Percentiles rank a stretch among this genome's conserved stretches.
These are phyloP conservation scores for Phasianus colchicus DNA, from an alignment of 2,113 vertebrate genomes.

Conservation along the genomic window DNA sequence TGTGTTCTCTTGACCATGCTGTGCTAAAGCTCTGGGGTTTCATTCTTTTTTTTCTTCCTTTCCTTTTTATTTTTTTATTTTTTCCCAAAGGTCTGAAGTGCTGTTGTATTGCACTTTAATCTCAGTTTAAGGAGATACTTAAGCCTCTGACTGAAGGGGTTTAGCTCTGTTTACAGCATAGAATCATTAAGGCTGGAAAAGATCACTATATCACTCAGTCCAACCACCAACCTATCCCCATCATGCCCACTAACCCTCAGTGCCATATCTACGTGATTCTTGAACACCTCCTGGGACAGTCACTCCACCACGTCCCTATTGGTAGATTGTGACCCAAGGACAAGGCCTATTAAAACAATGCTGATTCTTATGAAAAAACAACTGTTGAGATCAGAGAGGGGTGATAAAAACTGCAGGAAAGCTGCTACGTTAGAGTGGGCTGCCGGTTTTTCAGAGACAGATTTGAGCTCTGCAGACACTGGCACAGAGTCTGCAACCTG, in stretches of 20 bases:
- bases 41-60: not conserved
- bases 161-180: not conserved
- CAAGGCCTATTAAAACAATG: not conserved
- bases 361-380: not conserved
- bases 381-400: not conserved
- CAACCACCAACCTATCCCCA: no score
- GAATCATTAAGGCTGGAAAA: no score
- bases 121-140: not conserved
- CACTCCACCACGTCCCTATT: not conserved
- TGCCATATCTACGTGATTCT: no score
- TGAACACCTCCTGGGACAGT: no score
- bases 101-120: not conserved
- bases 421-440: fast-evolving
- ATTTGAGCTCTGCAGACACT: not conserved
- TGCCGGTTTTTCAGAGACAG: not conserved
- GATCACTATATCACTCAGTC: no score
- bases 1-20: not conserved
- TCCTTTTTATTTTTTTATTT: not conserved
- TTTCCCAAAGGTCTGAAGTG: not conserved
- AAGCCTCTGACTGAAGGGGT: not conserved
- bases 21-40: not conserved
- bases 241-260: no score
- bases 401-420: not conserved
- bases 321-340: not conserved
- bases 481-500: not conserved